Evolutionary conservation across 2,113 vertebrate genomes (phyloP), one percentile per base, ranked within the genome.

Genomic region (Chloroceryle aenea): DNA sequence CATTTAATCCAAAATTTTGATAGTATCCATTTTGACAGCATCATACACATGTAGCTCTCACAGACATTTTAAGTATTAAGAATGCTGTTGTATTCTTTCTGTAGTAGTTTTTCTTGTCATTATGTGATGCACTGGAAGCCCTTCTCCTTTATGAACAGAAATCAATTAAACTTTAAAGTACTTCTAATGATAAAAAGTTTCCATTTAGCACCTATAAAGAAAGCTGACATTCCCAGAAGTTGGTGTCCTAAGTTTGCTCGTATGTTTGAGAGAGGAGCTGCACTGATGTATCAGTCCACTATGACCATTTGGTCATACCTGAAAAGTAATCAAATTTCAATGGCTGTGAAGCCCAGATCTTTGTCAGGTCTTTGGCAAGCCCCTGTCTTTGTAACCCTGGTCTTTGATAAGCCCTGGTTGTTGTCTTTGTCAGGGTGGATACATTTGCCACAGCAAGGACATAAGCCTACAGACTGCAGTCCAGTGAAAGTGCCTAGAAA

Each of bases 71-170:
- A 71, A n/a, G 16, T 73, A 50, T 43, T 71, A 86, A 94, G 74
- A 87, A 93, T 89, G 76, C 74, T 52, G 93, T 79, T 94, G 58
- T 94, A 72, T 85, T 96, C 29, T 72, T 85, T 93, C 34, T 94
- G 20, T 67, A 92, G 67, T 82, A 78, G 18, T 59, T 89, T 89
- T 96, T 95, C 81, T 66, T 80, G 21, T 47, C 10, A 56, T 66
- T 91, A 38, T 48, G 58, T 91, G 32, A 42, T 89, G 21, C 55
- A 36, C 43, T 85, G 72, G 69, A 94, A 87, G 61, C n/a, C 13
- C 12, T 67, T 59, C 23, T 47, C 11, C 19, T 64, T 95, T 87
- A 52, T 63, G 62, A 94, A 45, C 23, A 66, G 11, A 80, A 93
- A 43, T 42, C 22, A 74, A 18, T 71, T 76, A 68, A 77, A 42